Percentiles rank a stretch among this genome's conserved stretches.
These are phyloP conservation scores for Desmodus rotundus DNA, from an alignment of 2,113 vertebrate genomes.

Conservation along the genomic window DNA sequence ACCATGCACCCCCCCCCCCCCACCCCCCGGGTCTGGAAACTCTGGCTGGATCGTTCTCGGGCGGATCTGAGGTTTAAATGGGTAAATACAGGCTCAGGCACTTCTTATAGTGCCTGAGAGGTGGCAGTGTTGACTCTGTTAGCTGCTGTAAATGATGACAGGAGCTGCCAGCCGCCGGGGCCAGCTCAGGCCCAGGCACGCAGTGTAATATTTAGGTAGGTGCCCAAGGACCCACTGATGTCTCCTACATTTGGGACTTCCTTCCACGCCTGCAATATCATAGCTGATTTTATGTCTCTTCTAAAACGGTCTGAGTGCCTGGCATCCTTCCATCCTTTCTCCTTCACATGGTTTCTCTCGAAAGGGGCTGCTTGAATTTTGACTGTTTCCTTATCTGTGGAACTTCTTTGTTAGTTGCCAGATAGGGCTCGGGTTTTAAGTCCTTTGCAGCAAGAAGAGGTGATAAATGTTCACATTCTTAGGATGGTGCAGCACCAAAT, in stretches of 20 bases:
- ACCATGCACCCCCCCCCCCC: rapidly evolving
- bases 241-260: not conserved
- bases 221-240: not conserved
- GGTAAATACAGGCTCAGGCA: not conserved
- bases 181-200: not conserved
- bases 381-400: not conserved
- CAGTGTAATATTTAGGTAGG: not conserved
- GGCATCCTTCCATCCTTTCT: not conserved
- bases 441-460: not conserved
- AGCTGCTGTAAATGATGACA: not conserved
- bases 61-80: not conserved
- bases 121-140: not conserved
- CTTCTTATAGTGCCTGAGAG: not conserved
- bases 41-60: not conserved
- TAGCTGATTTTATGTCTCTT: not conserved
- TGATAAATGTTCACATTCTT: not conserved
- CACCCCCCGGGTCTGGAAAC: not conserved
- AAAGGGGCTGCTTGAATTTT: not conserved
- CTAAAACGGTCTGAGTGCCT: not conserved
- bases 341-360: not conserved
- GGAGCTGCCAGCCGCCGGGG: not conserved
- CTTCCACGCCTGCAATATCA: not conserved
- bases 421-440: not conserved
- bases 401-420: not conserved
- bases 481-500: not conserved